Conservation (phyloP, 2,888 invertebrate species). For the Pyrrhosoma nymphula region DNA sequence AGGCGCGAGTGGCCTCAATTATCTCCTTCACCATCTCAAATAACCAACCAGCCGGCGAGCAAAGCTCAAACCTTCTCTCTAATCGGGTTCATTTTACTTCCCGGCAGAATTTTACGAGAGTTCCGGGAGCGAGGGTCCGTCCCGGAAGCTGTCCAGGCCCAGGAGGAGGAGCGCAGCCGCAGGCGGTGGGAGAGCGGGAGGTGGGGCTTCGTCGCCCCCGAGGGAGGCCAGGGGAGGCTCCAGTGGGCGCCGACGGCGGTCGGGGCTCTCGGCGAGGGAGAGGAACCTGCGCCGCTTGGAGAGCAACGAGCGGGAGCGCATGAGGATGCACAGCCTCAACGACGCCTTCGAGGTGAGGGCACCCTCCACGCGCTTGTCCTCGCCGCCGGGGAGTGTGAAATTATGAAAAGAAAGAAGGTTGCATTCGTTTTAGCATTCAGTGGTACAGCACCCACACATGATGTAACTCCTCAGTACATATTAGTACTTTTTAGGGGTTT, state of each 20-base stretch:
- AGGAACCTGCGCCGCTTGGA: conserved; percentile 91
- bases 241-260: conserved; percentile 81
- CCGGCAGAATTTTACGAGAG: conserved; percentile 49
- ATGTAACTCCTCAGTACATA: too few species aligned
- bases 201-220: conserved; percentile 57
- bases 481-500: too few species aligned
- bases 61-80: neutral
- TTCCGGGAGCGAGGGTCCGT: conserved; percentile 64
- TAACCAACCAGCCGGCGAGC: neutral
- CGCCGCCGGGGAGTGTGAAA: neutral
- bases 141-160: conserved; percentile 33
- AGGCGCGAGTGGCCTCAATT: too few species aligned
- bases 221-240: conserved; percentile 64
- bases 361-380: too few species aligned
- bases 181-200: neutral
- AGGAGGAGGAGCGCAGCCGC: conserved; percentile 40
- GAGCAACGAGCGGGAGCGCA: conserved; percentile 94
- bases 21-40: too few species aligned
- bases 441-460: too few species aligned
- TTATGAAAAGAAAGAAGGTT: neutral
- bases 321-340: conserved; percentile 95
- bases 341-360: conserved; percentile 90
- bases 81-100: neutral
- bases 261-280: conserved; percentile 90
- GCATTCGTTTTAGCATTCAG: too few species aligned